phyloP scores from a whole-genome alignment of 2,797 vertebrate species.

The Sebastes vulpes region DNA sequence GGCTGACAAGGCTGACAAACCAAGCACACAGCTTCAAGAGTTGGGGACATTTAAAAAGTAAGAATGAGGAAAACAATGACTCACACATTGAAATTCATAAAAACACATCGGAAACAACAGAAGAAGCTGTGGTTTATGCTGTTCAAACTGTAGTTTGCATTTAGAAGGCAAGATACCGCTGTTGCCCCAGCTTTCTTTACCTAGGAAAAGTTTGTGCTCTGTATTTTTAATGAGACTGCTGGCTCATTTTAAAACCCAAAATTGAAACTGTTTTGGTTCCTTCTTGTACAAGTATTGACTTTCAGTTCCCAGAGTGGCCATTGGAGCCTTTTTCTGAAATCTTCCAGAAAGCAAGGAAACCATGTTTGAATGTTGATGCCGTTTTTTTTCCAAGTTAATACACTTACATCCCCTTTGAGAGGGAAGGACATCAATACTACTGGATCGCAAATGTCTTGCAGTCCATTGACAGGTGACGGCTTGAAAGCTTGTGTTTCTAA shows the following conservation, averaged over 20 bases:
- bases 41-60: background rate
- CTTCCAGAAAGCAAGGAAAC: slow-evolving; percentile 16
- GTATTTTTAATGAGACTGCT: slow-evolving; percentile 26
- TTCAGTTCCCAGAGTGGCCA: slow-evolving; percentile 10
- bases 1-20: background rate
- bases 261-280: background rate
- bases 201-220: background rate
- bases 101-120: background rate
- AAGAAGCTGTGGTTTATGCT: background rate
- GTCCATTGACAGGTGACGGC: slow-evolving; percentile 15
- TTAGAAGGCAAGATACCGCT: background rate
- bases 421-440: slow-evolving; percentile 33
- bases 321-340: slow-evolving; percentile 19
- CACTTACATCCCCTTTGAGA: slow-evolving; percentile 23
- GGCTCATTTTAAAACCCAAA: slow-evolving; percentile 24
- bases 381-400: slow-evolving; percentile 28
- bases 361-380: slow-evolving; percentile 43
- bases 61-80: background rate
- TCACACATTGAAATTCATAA: background rate
- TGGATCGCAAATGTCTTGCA: slow-evolving; percentile 18
- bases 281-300: slow-evolving; percentile 43
- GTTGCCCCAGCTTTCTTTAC: background rate
- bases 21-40: background rate
- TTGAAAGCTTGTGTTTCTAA: slow-evolving; percentile 4
- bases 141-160: background rate